Evolutionary conservation across 2,888 invertebrate species (phyloP).

Genomic region (Tetropium fuscum): DNA sequence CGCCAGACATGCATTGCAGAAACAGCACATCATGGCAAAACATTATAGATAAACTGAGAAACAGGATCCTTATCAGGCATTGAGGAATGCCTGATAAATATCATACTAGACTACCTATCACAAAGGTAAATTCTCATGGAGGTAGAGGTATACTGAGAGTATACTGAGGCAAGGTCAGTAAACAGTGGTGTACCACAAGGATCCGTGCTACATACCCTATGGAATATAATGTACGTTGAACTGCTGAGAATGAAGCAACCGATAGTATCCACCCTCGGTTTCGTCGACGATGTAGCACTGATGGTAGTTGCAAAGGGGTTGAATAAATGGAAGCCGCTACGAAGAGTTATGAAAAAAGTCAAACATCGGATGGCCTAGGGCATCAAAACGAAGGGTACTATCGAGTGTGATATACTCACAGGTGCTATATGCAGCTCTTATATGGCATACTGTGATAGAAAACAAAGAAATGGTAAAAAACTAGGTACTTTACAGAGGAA

Average conservation of each 20-base stretch:
- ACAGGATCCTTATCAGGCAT: too few species aligned
- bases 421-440: slow-evolving; percentile 11
- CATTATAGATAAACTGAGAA: slow-evolving; percentile 5
- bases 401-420: slow-evolving; percentile 17
- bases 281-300: not conserved
- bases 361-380: slow-evolving; percentile 13
- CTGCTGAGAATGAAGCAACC: not conserved
- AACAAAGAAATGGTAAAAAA: slow-evolving; percentile 12
- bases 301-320: not conserved
- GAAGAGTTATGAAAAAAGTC: too few species aligned
- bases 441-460: not conserved
- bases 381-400: slow-evolving; percentile 13
- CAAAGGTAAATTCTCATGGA: slow-evolving; percentile 4
- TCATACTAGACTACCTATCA: slow-evolving; percentile 4
- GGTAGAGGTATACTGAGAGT: slow-evolving; percentile 1
- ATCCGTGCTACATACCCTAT: not conserved
- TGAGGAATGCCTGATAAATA: slow-evolving; percentile 4
- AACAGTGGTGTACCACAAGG: slow-evolving; percentile 14
- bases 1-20: slow-evolving; percentile 15
- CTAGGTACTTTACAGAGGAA: slow-evolving; percentile 8
- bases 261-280: not conserved
- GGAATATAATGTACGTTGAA: not conserved
- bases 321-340: slow-evolving; percentile 11
- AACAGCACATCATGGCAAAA: slow-evolving; percentile 14
- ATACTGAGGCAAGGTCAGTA: not conserved